Conservation (phyloP, 2,113 vertebrate genomes). For the Diphyllodes magnificus region DNA sequence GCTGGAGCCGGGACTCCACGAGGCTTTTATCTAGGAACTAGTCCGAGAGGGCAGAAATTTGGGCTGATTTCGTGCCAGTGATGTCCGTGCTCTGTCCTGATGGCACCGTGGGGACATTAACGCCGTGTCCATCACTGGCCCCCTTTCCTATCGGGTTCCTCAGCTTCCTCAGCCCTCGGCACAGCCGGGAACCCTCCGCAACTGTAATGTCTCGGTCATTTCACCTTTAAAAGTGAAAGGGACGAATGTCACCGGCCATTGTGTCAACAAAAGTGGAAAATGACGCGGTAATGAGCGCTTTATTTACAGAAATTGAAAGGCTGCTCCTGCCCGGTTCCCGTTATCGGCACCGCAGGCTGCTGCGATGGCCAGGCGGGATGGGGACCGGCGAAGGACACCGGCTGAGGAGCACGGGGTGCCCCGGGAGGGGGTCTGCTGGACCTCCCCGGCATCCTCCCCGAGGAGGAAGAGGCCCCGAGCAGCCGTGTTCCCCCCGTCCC, state of each 20-base stretch:
- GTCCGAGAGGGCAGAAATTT: not conserved
- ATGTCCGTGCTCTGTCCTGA: not conserved
- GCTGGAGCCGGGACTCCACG: accelerated
- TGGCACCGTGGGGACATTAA: not conserved
- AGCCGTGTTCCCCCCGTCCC: not conserved
- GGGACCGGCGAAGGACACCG: not conserved
- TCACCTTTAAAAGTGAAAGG: not conserved
- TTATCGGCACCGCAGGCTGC: not conserved
- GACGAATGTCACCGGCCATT: not conserved
- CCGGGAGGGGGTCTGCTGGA: not conserved
- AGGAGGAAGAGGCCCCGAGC: not conserved
- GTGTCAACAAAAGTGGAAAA: not conserved
- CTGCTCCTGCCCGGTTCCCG: not conserved
- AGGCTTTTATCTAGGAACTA: not conserved
- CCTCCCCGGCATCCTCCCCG: no score
- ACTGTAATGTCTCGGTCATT: not conserved
- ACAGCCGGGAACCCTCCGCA: not conserved
- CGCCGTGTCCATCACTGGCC: not conserved
- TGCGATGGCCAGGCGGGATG: not conserved
- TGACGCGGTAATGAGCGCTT: not conserved
- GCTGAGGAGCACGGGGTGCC: not conserved
- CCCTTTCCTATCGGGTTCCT: not conserved
- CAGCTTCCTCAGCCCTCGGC: not conserved
- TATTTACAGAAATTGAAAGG: not conserved
- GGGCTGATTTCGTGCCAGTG: not conserved